Evolutionary conservation across 1,140 invertebrate species (phyloP).

Genomic region (roundworm (Caenorhabditis elegans)): WBcel235 BX284605.5:14128001-14128500

Average conservation of each 20-base stretch:
- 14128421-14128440: no score
- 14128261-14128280: background rate
- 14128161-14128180: background rate
- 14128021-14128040: constrained; percentile 26
- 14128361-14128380: no score
- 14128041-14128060: background rate
- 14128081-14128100: background rate
- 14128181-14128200: background rate
- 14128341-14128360: no score
- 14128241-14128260: background rate
- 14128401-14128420: no score
- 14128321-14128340: no score
- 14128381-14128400: no score
- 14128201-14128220: background rate
- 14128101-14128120: background rate
- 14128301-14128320: no score
- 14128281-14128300: background rate
- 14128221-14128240: background rate
- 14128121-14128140: background rate
- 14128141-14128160: constrained; percentile 27
- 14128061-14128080: background rate
- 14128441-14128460: no score
- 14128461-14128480: no score
- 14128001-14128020: constrained; percentile 11
- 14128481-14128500: no score